phyloP scores from a whole-genome alignment of 2,888 invertebrate species.

The Rotaria magnacalcarata region DNA sequence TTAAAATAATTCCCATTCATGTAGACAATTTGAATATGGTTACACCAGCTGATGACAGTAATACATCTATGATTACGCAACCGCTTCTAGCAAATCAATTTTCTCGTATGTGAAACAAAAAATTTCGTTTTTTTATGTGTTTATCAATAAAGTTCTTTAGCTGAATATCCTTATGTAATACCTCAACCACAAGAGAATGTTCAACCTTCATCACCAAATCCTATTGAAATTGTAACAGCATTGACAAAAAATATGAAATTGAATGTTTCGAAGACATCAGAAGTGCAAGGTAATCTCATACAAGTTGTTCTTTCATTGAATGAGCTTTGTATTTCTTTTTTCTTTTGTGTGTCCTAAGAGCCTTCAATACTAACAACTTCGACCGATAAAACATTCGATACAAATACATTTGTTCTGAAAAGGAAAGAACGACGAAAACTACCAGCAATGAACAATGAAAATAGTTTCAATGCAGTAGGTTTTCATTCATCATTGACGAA shows the following conservation, averaged over 20 bases:
- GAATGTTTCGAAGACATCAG: neutral
- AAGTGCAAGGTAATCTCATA: neutral
- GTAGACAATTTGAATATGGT: neutral
- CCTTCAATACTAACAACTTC: neutral
- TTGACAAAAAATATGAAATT: slow-evolving; percentile 18
- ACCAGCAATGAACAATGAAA: neutral
- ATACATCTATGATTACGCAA: neutral
- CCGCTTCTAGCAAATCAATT: neutral
- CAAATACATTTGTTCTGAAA: slow-evolving; percentile 16
- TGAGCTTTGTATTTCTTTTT: neutral
- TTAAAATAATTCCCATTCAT: neutral
- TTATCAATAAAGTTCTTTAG: neutral
- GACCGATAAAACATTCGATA: neutral
- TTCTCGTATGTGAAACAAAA: neutral
- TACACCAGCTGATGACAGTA: neutral
- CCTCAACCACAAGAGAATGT: neutral
- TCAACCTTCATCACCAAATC: neutral
- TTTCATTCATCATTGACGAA: neutral
- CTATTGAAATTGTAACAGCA: neutral
- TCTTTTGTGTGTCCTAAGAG: neutral
- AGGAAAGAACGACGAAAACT: slow-evolving; percentile 24
- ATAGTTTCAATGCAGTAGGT: neutral
- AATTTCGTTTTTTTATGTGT: too few relatives aligned
- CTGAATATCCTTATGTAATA: neutral
- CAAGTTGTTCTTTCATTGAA: neutral